These are phyloP conservation scores for Epinotia ramella DNA, from an alignment of 2,888 invertebrate species.

Conservation along the genomic window DNA sequence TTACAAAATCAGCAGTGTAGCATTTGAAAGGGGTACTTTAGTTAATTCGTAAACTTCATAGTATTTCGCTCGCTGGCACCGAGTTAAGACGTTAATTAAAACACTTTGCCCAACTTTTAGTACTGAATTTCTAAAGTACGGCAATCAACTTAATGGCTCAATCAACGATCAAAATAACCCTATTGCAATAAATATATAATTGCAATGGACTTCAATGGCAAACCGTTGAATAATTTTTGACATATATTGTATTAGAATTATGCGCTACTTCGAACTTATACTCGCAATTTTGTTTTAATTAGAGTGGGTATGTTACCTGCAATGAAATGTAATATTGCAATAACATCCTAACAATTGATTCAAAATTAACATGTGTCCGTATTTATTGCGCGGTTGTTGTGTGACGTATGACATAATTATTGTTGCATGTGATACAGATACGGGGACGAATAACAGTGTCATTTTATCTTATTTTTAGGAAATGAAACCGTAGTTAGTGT, in stretches of 20 bases:
- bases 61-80: constrained; percentile 72
- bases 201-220: constrained; percentile 59
- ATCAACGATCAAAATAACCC: constrained; percentile 82
- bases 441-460: not conserved
- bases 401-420: not conserved
- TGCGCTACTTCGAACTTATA: not conserved
- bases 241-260: not conserved
- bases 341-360: too few species aligned
- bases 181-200: constrained; percentile 74
- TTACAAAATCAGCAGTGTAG: constrained; percentile 67
- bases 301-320: not conserved
- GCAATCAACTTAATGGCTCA: constrained; percentile 81
- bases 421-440: not conserved
- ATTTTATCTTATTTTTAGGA: not conserved
- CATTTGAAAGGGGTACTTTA: constrained; percentile 74
- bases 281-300: not conserved
- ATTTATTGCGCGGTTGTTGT: not conserved
- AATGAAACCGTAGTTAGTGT: too few species aligned
- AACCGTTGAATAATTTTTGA: constrained; percentile 55
- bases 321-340: not conserved
- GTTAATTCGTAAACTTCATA: constrained; percentile 82
- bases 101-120: constrained; percentile 81
- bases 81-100: constrained; percentile 83
- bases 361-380: not conserved
- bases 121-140: constrained; percentile 81